phyloP scores from a whole-genome alignment of 1,140 invertebrate genomes.

The Lepidurus arcticus region DNA sequence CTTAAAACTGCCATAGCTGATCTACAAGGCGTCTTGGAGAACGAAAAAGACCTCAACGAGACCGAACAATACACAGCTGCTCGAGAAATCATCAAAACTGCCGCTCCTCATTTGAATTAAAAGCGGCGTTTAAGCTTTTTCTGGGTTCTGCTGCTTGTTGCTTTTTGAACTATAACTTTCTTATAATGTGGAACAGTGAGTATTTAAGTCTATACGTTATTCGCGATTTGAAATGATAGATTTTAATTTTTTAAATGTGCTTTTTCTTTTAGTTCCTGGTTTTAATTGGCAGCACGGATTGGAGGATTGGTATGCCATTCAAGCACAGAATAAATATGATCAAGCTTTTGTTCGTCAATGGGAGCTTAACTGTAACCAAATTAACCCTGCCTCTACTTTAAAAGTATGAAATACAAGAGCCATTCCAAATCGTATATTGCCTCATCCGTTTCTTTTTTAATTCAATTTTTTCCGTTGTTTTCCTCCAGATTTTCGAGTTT shows the following conservation, averaged over 20 bases:
- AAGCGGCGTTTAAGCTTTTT: neutral
- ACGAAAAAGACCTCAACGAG: slow-evolving; percentile 69
- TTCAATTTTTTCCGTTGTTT: neutral
- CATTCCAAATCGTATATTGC: neutral
- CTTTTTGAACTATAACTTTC: neutral
- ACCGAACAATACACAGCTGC: slow-evolving; percentile 64
- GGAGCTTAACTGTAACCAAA: neutral
- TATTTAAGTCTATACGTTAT: neutral
- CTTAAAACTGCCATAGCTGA: slow-evolving; percentile 62
- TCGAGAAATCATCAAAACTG: slow-evolving; percentile 60
- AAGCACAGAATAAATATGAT: neutral
- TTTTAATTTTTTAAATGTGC: neutral
- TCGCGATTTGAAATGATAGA: neutral
- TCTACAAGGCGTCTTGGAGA: slow-evolving; percentile 63
- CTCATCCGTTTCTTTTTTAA: neutral
- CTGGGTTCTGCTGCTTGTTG: neutral
- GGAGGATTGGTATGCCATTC: neutral
- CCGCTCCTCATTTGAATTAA: slow-evolving; percentile 50
- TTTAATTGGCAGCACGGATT: neutral
- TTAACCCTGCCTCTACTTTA: neutral
- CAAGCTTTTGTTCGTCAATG: neutral
- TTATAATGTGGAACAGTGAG: neutral
- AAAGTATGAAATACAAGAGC: neutral
- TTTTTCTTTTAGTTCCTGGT: neutral
- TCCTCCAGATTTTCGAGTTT: too few species aligned